These are phyloP conservation scores for Drosophila mayaguana DNA, from an alignment of 2,888 invertebrate species.

Conservation along the genomic window DNA sequence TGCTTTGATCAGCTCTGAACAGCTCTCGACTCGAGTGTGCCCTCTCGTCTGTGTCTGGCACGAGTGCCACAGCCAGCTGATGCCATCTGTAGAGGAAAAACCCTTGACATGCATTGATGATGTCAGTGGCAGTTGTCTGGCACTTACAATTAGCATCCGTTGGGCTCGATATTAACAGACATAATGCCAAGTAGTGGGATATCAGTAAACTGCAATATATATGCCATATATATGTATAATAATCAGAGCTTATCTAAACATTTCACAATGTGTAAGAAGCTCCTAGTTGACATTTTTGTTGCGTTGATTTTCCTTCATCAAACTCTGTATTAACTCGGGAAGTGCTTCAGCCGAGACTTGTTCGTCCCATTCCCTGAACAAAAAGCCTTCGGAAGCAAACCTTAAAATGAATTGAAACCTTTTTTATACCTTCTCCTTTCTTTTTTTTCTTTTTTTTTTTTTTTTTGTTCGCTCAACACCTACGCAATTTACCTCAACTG, in stretches of 20 bases:
- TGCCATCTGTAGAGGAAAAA: background rate
- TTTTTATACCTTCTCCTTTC: background rate
- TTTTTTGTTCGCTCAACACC: slow-evolving; percentile 37
- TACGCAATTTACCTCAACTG: slow-evolving; percentile 43
- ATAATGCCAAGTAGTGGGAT: background rate
- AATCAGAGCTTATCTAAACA: too few species aligned
- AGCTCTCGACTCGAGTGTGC: slow-evolving; percentile 24
- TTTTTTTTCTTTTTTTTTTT: background rate
- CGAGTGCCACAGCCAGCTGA: background rate
- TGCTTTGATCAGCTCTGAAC: slow-evolving; percentile 41
- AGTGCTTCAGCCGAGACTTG: background rate
- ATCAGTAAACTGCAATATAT: background rate
- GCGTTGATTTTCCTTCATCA: slow-evolving; percentile 2
- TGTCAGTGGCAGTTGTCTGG: slow-evolving; percentile 21
- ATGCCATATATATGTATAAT: background rate
- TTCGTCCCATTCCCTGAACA: background rate
- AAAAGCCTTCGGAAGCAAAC: slow-evolving; percentile 10
- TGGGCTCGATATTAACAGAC: slow-evolving; percentile 7
- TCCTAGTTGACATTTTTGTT: background rate
- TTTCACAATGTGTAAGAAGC: background rate
- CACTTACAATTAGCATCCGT: slow-evolving; percentile 42
- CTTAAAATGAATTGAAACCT: slow-evolving; percentile 18
- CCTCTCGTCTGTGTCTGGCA: slow-evolving; percentile 15
- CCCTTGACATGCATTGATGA: slow-evolving; percentile 25
- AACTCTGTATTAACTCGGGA: background rate